These are phyloP conservation scores for Avahi laniger DNA, from an alignment of 2,797 vertebrate genomes.

Conservation along the genomic window DNA sequence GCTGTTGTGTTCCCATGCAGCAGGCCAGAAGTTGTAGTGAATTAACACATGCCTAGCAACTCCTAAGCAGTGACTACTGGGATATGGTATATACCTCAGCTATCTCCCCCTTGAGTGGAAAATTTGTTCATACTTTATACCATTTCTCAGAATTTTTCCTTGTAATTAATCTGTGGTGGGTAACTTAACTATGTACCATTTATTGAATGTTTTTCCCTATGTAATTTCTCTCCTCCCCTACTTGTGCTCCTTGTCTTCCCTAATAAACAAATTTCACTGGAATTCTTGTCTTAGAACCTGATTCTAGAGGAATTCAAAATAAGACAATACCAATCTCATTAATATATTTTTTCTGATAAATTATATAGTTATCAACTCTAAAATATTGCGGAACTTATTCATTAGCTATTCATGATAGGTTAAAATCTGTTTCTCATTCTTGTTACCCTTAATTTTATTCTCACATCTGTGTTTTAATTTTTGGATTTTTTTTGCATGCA, in stretches of 20 bases:
- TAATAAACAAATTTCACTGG: not conserved
- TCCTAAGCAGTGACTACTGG: not conserved
- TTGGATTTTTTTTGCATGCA: not conserved
- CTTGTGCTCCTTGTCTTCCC: not conserved
- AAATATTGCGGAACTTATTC: not conserved
- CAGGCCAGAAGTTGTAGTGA: not conserved
- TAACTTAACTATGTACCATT: not conserved
- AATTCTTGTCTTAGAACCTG: not conserved
- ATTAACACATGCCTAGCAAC: not conserved
- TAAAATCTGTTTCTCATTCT: conserved; percentile 28
- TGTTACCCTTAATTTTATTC: conserved; percentile 30
- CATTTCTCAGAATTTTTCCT: not conserved
- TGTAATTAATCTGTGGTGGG: not conserved
- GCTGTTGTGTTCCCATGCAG: not conserved
- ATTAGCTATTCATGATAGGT: not conserved
- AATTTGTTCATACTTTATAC: not conserved
- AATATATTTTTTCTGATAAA: not conserved
- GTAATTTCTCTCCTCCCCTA: not conserved
- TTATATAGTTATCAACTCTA: not conserved
- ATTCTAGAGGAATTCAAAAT: conserved; percentile 12
- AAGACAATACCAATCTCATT: not conserved
- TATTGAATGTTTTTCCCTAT: not conserved
- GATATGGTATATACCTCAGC: not conserved
- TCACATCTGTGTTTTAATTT: not conserved
- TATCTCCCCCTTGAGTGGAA: not conserved